Evolutionary conservation across 2,113 vertebrate genomes (phyloP), one percentile per base, ranked within the genome.

Genomic region (Ardeotis arabs): DNA sequence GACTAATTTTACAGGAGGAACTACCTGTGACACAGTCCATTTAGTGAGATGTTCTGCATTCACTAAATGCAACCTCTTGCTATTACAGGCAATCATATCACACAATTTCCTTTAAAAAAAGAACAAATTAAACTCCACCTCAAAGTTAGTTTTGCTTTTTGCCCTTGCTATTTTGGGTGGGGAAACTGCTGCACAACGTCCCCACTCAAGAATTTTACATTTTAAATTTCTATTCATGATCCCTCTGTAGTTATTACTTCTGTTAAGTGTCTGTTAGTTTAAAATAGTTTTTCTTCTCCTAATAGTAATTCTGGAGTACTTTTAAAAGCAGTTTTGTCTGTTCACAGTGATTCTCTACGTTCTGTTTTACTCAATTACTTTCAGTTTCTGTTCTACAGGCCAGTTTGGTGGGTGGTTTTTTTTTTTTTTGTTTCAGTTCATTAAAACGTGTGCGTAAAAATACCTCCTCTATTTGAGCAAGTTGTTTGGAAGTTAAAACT

Each of bases 371-470:
- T 27, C 47, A 78, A 64, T 74, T 91, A 87, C 77, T 95, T 96
- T 95, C 94, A 56, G 73, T 95, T 97, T 96, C 91, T 78, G 19
- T 94, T 94, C 39, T 70, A 35, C 14, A 44, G 55, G 59, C 4
- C 8, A 58, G 52, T 52, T n/a, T 29, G 39, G 2, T 3, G 21
- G 9, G 24, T 24, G 33, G 63, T 53, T 22, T 44, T 55, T 55
- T 14, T 5, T 70, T 55, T 64, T 1, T 44, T 82, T 2, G 1
- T 90, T 89, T 89, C 69, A 52, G 73, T 84, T 94, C 44, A 84
- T 49, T 72, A 56, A 39, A 89, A 64, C 1, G 7, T 25, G 15
- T 41, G 27, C 76, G 77, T 68, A 89, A 75, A 89, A 92, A 33
- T 24, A 64, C 12, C 49, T 74, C 23, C 31, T 67, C 33, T 73